A percentile compares a stretch with the other conserved stretches of the same genome.
Evolutionary conservation across 2,888 invertebrate species (phyloP).

Genomic region (Nymphalis polychloros): DNA sequence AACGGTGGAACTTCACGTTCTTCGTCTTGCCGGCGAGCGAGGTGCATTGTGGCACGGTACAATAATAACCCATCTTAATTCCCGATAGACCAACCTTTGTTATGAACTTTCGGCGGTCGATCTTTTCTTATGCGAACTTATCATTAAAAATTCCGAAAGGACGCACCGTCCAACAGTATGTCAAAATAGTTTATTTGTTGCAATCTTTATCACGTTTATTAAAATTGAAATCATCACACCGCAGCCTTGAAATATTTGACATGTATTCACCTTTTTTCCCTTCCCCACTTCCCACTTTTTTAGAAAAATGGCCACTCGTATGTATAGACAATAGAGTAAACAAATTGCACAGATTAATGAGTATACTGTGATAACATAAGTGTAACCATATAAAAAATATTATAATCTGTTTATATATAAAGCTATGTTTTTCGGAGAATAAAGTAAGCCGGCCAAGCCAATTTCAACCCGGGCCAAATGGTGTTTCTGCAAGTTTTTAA

Average conservation of each 20-base stretch:
- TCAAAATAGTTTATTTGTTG: constrained; percentile 60
- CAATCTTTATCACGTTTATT: constrained; percentile 75
- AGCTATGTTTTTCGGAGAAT: too few relatives aligned
- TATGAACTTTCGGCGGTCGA: constrained; percentile 46
- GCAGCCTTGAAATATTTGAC: constrained; percentile 80
- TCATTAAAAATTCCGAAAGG: constrained; percentile 49
- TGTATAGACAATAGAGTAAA: constrained; percentile 43
- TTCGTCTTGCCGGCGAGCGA: constrained; percentile 80
- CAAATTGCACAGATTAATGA: constrained; percentile 31
- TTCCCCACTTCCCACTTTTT: constrained; percentile 65
- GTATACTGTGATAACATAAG: neutral
- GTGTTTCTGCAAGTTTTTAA: too few relatives aligned
- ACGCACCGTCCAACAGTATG: constrained; percentile 38
- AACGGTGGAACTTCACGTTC: constrained; percentile 78
- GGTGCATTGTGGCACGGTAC: constrained; percentile 79
- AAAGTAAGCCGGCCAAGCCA: too few relatives aligned
- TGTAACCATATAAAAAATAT: neutral
- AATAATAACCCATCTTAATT: constrained; percentile 77
- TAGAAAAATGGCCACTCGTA: constrained; percentile 50
- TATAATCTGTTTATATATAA: too few relatives aligned
- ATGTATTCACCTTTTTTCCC: constrained; percentile 74
- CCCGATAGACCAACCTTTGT: constrained; percentile 52
- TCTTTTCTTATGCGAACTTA: constrained; percentile 41
- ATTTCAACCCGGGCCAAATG: too few relatives aligned
- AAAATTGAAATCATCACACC: constrained; percentile 78